Evolutionary conservation across 2,113 vertebrate species (phyloP).

Genomic region (Gyps fulvus): DNA sequence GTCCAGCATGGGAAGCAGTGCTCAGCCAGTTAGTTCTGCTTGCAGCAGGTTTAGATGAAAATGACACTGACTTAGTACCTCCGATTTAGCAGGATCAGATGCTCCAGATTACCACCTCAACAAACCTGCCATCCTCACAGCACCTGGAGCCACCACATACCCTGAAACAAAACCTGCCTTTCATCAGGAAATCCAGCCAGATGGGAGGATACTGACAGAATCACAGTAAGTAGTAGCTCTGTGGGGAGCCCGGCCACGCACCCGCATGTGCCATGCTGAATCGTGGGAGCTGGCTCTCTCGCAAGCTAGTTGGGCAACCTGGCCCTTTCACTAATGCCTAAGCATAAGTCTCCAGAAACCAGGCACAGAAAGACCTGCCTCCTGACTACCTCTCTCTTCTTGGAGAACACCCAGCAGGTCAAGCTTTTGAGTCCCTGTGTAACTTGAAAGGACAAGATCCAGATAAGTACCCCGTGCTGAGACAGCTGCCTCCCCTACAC

Average conservation of each 20-base stretch:
- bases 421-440: not conserved
- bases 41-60: not conserved
- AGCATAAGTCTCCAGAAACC: not conserved
- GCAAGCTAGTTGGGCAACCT: not conserved
- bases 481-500: not conserved
- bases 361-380: not conserved
- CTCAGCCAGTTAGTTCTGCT: not conserved
- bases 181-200: not conserved
- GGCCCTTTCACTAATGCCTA: not conserved
- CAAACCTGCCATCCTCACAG: not conserved
- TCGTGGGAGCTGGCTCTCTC: not conserved
- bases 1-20: not conserved
- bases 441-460: not conserved
- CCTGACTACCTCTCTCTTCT: not conserved
- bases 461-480: not conserved
- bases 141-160: not conserved
- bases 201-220: not conserved
- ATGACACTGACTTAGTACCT: not conserved
- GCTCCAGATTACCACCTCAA: not conserved
- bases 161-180: not conserved
- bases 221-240: not conserved
- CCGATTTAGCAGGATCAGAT: accelerated
- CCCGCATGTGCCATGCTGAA: accelerated
- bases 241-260: accelerated
- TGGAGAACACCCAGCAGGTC: not conserved